These are phyloP conservation scores for Elephantulus edwardii DNA, from an alignment of 2,113 vertebrate species.

Conservation along the genomic window DNA sequence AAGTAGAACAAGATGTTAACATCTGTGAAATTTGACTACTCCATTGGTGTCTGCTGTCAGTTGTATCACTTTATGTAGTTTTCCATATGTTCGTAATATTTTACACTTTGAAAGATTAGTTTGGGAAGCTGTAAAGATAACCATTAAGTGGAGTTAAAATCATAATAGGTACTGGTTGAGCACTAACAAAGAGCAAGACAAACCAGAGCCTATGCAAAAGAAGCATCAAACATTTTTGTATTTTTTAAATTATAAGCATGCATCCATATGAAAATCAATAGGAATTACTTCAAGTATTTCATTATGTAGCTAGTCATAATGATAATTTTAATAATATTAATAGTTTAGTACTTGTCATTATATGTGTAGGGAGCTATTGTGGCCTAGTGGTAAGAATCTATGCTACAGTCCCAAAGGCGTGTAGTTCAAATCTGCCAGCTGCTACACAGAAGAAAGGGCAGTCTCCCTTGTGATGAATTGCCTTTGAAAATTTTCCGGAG, in stretches of 20 bases:
- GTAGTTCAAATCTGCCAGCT: no score
- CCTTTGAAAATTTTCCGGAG: no score
- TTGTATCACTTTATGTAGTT: slow-evolving; percentile 41
- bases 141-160: slow-evolving; percentile 26
- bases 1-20: slow-evolving; percentile 44
- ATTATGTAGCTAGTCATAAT: background rate
- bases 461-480: no score
- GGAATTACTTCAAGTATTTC: background rate
- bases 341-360: background rate
- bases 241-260: background rate
- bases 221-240: no score
- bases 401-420: no score
- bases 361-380: no score
- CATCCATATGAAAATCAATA: background rate
- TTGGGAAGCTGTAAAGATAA: slow-evolving; percentile 36
- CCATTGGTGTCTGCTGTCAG: background rate
- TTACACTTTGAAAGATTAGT: slow-evolving; percentile 56
- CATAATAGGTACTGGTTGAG: background rate
- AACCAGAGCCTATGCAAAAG: background rate
- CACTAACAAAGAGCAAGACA: background rate
- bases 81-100: slow-evolving; percentile 48
- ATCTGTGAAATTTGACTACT: slow-evolving; percentile 37
- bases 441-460: no score
- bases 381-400: no score
- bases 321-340: background rate